Base-by-base conservation (phyloP, 2,888 invertebrate genomes). In the Drosophila neonasuta region DNA sequence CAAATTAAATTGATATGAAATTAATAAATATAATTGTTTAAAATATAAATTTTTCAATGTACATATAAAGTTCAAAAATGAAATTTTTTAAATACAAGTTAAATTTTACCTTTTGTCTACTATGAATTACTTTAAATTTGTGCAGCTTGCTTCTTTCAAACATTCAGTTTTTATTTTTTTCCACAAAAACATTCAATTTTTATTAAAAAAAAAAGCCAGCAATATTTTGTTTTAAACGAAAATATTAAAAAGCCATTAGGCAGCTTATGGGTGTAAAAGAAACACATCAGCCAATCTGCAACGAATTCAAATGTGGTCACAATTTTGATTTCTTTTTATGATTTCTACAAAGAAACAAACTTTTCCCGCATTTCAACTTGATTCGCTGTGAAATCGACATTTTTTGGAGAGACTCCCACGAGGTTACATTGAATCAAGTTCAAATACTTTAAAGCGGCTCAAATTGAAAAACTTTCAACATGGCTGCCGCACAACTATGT, bases 401-500 rank as follows among this genome's bases (percentile, higher is more conserved):
- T 56, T 56, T 62, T 13, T 10, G 10, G 50, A 30, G 39, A 34
- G 32, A 8, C 15, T 36, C 42, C 34, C 29, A 42, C 29, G 52
- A 13, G 50, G 15, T 34, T 2, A 52, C 29, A 74, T 68, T 74
- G 68, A 77, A 62, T 64, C 72, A 64, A 67, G 67, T 60, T 77
- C 62, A 80, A 82, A 82, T 71, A 80, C 80, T 79, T 85, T 77
- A 83, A 85, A 86, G 81, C 86, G 68, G 67, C 69, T 73, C 66
- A 86, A 86, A 86, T 86, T 86, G 85, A 86, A 86, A 86, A 86
- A 86, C 86, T 86, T 86, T 83, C 75, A 77, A 56, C 74, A 61
- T 72, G 78, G 71, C 68, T 59, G 55, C 39, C 62, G n/a, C 36
- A 44, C 62, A 64, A 72, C 65, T 56, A 72, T 58, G 52, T 65